A percentile compares a stretch with the other conserved stretches of the same genome.
phyloP scores from a whole-genome alignment of 1,140 invertebrate genomes.

The Hetaerina americana region DNA sequence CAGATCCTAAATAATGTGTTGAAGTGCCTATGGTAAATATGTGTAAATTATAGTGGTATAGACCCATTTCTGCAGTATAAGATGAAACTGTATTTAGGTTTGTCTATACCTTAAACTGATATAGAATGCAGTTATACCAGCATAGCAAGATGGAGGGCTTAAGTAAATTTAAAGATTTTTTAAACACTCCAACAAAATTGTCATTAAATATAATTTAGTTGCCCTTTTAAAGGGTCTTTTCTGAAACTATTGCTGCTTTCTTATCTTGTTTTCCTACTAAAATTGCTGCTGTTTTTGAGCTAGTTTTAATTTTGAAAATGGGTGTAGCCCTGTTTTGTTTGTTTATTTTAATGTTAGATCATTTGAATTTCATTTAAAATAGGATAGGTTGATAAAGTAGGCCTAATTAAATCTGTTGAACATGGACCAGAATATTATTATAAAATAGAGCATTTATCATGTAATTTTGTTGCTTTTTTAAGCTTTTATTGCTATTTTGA shows the following conservation, averaged over 20 bases:
- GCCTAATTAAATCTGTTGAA: not conserved
- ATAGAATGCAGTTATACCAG: not conserved
- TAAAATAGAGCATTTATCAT: not conserved
- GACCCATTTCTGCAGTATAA: no score
- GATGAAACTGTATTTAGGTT: conserved; percentile 20
- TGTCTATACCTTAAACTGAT: conserved; percentile 16
- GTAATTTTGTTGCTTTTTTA: not conserved
- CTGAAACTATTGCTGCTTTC: conserved; percentile 36
- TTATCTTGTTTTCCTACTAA: conserved; percentile 12
- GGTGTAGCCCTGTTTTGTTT: conserved; percentile 5
- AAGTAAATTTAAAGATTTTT: conserved; percentile 4
- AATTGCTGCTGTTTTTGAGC: conserved; percentile 16
- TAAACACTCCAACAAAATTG: not conserved
- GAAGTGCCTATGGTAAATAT: no score
- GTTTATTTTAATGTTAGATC: not conserved
- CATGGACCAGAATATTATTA: not conserved
- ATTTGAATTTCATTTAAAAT: no score
- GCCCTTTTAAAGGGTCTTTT: conserved; percentile 49
- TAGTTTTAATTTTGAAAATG: conserved; percentile 19
- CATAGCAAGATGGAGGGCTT: not conserved
- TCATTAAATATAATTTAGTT: conserved; percentile 24
- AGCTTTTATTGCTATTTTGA: not conserved
- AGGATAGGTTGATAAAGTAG: no score
- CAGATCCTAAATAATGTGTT: not conserved
- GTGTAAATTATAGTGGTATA: not conserved